Base-by-base conservation (phyloP, 2,797 vertebrate species). In the Catamblyrhynchus diadema region DNA sequence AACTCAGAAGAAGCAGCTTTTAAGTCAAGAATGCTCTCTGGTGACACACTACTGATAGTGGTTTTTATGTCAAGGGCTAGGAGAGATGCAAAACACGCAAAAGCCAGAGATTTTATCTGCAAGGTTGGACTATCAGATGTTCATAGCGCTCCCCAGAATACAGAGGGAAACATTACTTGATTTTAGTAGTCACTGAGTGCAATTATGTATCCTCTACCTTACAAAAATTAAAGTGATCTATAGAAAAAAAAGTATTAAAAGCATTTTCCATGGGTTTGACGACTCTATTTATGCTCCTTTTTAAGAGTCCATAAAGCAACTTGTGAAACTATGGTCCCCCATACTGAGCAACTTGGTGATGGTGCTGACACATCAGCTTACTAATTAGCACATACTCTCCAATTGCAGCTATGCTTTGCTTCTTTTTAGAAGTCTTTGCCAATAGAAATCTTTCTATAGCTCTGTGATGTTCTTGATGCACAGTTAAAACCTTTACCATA, bases 291-390 rank as follows among this genome's bases (percentile, higher is more conserved):
- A 84, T 74, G 56, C 45, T 69, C 77, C 90, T 92, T 89, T 94
- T 97, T 94, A 96, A 88, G 61, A 95, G 69, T 61, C 87, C 71
- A 82, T 97, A 97, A 97, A 97, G 79, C 69, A 92, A 74, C n/a
- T 33, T 66, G 74, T 37, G 22, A 87, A 89, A 73, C 47, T 61
- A 18, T 28, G 19, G 61, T 80, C 56, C 70, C 51, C 64, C 82
- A 66, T 89, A 96, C 85, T 30, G 84, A 96, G 78, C 81, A 93
- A 84, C 67, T 56, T 41, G 25, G 90, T 39, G 80, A 96, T 87
- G 73, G 71, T 86, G 80, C 93, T 96, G 86, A 97, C 30, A 17
- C 30, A 90, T 90, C 91, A 87, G 72, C 56, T 88, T 86, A 35
- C 86, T 96, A 97, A 97, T 81, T 96, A 92, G 85, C 93, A 95